Evolutionary conservation across 2,797 vertebrate species (phyloP), one percentile per base, ranked within the genome.

Genomic region (Chromis chromis): DNA sequence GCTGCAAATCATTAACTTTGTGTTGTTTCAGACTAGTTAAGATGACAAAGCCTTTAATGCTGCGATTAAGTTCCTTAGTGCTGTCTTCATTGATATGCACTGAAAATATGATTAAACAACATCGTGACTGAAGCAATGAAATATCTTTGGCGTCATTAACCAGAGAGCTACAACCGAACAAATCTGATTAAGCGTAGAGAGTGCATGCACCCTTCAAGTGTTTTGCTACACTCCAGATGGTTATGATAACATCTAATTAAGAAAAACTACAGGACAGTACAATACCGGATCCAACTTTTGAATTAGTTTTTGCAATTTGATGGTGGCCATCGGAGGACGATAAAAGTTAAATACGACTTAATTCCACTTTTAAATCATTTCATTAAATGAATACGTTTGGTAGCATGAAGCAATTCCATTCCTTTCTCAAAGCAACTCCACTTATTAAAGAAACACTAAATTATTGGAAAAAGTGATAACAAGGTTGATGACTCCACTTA

Each of bases 381-480:
- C 13, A 67, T 61, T 67, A 31, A 66, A 70, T 50, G 17, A 70
- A 67, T 17, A 60, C 5, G 40, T 80, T 64, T 71, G 4, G 39
- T 48, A 19, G 69, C 12, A 16, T 76, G 64, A 65, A 53, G 46
- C 50, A 17, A 42, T 46, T 60, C 48, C 0, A 17, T 63, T 56
- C 40, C 4, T 69, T 52, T 76, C 68, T 54, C 70, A 70, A 36
- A 17, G 27, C 56, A 63, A 33, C 53, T 57, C 31, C 21, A 28
- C 39, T 76, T 76, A 75, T 76, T 70, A 59, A 56, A 74, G 60
- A 78, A 79, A 71, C 28, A 25, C 33, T 4, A 62, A 67, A 69
- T 73, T 62, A 63, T 64, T 80, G 76, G 74, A 75, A 79, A 70
- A 71, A 74, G 60, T 40, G 71, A 69, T 73, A 53, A 84, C 49